Evolutionary conservation across 2,888 invertebrate genomes (phyloP), one percentile per base, ranked within the genome.

Genomic region (Criorhina ranunculi): DNA sequence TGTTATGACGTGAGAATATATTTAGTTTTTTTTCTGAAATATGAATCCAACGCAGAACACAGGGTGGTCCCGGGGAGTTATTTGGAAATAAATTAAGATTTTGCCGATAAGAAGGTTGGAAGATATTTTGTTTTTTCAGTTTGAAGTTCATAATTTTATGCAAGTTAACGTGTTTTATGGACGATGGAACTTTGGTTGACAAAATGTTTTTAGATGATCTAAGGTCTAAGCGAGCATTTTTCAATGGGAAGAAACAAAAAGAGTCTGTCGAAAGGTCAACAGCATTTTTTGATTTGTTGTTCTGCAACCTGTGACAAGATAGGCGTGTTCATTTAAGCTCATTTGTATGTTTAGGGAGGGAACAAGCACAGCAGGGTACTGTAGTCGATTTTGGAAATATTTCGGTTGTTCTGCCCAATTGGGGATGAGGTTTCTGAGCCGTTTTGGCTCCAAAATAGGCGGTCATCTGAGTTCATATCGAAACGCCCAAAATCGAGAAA

Each of bases 1-100:
- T 62, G 72, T 72, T 76, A 75, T 60, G 80, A 85, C 60, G 85
- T 80, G 85, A 80, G 57, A 80, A 76, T 60, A 46, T 85, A 24
- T 24, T 4, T 24, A 3, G 1, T 24, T 24, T 80, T 66, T 19
- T 57, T 7, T 42, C n/a, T 12, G 59, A 79, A 79, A 64, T 75
- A 75, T 44, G 24, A 66, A 31, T 35, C 42, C 31, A 15, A 24
- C 12, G 8, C 8, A 31, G 12, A 44, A 17, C 17, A 15, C 17
- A 66, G 75, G 85, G 79, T 80, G 79, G 85, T 80, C 75, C 29
- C 12, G 37, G 35, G 40, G 51, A 17, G 40, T 33, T 17, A 44
- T 59, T 78, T 64, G 55, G 33, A 69, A 57, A 62, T 69, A 81
- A 80, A 80, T 80, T 80, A 75, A 80, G 73, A 80, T 80, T 33